Evolutionary conservation across 1,140 invertebrate species (phyloP), one percentile per base, ranked within the genome.

Genomic region (Bilobella aurantiaca): DNA sequence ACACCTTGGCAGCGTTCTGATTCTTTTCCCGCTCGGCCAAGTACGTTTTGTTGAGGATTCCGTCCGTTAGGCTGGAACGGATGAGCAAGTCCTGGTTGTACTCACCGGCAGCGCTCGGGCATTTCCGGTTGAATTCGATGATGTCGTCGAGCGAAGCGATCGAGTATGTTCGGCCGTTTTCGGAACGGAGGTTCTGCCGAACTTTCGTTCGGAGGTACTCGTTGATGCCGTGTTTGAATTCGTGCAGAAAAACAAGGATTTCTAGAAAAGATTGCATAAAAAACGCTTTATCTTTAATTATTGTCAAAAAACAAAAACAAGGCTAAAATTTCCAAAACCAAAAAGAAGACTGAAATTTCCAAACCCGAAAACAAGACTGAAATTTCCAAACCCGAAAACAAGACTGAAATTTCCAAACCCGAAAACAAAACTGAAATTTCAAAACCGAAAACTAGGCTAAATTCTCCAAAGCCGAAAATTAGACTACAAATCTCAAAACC

Each of bases 91-190:
- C 28, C 29, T 65, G 67, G 29, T 62, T 62, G 42, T 69, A 69
- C 16, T 14, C 49, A 1, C 60, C 60, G 31, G 60, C 67, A 18
- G 49, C 29, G 0, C 14, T 31, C 14, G 67, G 67, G 49, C 65
- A 3, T 21, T 62, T 31, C 3, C 58, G n/a, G 23, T 65, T 69
- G 56, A 62, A 69, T 21, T 58, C 14, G 3, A 69, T 69, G 3
- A 69, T 58, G 47, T 69, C 67, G 21, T 31, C 30, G 18, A 69
- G 27, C 14, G 58, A 58, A 25, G n/a, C 27, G 18, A 64, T 59
- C 3, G 16, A 2, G 14, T 62, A 32, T 3, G 2, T 2, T 3
- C n/a, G 30, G 1, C 59, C 42, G 25, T 60, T 56, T 14, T 3
- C 8, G 23, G 14, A n/a, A 5, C 30, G 30, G 12, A 37, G 3